Evolutionary conservation across 2,888 invertebrate genomes (phyloP).

Genomic region (Hylaea fasciaria): DNA sequence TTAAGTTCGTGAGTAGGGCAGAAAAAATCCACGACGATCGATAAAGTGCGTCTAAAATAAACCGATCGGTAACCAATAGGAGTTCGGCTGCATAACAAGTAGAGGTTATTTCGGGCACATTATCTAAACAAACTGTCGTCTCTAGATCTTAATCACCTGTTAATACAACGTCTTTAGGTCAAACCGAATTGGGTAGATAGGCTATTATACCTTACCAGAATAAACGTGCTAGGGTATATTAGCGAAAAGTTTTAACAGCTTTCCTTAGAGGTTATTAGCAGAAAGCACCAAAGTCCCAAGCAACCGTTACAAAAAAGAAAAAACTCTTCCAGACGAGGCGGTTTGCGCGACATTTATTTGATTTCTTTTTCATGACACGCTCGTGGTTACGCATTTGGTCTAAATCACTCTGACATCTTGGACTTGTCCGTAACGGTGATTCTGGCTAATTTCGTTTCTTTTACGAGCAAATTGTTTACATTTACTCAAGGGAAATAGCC

Average conservation of each 20-base stretch:
- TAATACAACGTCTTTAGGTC: slow-evolving; percentile 29
- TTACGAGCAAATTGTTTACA: slow-evolving; percentile 70
- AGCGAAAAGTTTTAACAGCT: slow-evolving; percentile 4
- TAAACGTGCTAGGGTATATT: neutral
- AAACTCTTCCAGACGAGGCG: slow-evolving; percentile 6
- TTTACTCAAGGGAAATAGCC: slow-evolving; percentile 56
- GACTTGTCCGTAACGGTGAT: slow-evolving; percentile 49
- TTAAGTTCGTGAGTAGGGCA: slow-evolving; percentile 5
- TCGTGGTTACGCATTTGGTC: slow-evolving; percentile 46
- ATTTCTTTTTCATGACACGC: slow-evolving; percentile 45
- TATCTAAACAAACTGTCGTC: slow-evolving; percentile 58
- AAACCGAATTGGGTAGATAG: slow-evolving; percentile 23
- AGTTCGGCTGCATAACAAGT: slow-evolving; percentile 55
- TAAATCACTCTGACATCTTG: slow-evolving; percentile 48
- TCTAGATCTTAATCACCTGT: slow-evolving; percentile 53
- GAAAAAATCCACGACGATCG: slow-evolving; percentile 45
- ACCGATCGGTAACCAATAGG: slow-evolving; percentile 54
- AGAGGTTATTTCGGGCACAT: slow-evolving; percentile 58
- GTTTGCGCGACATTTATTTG: slow-evolving; percentile 18
- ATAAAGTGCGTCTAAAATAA: slow-evolving; percentile 52
- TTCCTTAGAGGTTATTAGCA: neutral
- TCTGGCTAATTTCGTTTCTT: slow-evolving; percentile 66
- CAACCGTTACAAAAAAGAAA: slow-evolving; percentile 5
- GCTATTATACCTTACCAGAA: slow-evolving; percentile 1
- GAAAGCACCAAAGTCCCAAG: slow-evolving; percentile 2